Base-by-base conservation (phyloP, 2,888 invertebrate species). In the Dryadula phaetusa region DNA sequence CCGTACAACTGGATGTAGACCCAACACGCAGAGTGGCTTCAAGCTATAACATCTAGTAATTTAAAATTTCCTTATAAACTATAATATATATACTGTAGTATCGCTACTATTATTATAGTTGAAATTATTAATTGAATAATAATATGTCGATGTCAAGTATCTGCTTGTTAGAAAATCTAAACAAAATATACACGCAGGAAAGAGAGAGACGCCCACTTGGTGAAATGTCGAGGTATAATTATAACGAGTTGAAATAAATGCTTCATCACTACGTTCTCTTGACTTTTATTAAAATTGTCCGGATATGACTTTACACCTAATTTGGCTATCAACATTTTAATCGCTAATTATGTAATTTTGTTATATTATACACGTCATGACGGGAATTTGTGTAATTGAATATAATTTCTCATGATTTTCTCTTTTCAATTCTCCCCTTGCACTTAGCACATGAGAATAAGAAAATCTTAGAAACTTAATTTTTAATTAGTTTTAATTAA, bases 181-280 rank as follows among this genome's bases (percentile, higher is more conserved):
- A 66, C 70, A 71, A 72, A 70, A 66, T 61, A 63, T 65, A 66
- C 71, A 71, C 71, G 63, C 71, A 71, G 67, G 66, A 68, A 70
- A 66, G 62, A 44, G 46, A 40, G 47, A 25, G 62, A 65, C 56
- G 64, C 62, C 62, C 53, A 54, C 47, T 64, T 25, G n/a, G n/a
- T 40, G 56, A 40, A 56, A 40, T 63, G 52, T 63, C 46, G 22
- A 64, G 32, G 14, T 46, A 44, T 44, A 64, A 64, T 64, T 47
- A 7, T 47, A 44, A 46, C 12, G n/a, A 34, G 25, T 25, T 56
- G 54, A 46, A 46, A 64, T 64, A 34, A 64, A 64, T 25, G 37
- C 6, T 56, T 18, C 22, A 22, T 64, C 64, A 47, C 37, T n/a
- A 28, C 37, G 25, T 22, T 14, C 6, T 46, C 12, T 34, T 56